These are phyloP conservation scores for Dione vanillae DNA, from an alignment of 2,888 invertebrate species.

Conservation along the genomic window DNA sequence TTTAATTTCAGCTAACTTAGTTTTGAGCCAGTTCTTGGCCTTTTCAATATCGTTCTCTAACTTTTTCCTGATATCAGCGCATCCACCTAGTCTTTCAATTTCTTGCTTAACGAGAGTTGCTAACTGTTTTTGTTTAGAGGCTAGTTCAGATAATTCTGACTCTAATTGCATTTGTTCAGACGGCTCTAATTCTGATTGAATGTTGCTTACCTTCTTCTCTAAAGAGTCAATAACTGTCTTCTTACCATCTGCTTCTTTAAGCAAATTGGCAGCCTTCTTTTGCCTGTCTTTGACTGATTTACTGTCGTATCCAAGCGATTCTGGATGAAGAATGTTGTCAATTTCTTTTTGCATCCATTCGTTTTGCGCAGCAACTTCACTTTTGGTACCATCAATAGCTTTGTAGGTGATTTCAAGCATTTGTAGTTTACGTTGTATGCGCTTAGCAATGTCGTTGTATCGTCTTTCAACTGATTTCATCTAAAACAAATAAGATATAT, in stretches of 20 bases:
- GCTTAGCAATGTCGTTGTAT: slow-evolving; percentile 92
- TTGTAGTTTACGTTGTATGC: slow-evolving; percentile 92
- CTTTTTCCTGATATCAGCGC: slow-evolving; percentile 89
- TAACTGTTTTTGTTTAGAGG: slow-evolving; percentile 90
- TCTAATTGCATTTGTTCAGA: slow-evolving; percentile 92
- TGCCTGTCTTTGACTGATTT: slow-evolving; percentile 90
- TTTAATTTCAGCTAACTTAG: slow-evolving; percentile 89
- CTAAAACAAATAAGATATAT: slow-evolving; percentile 60
- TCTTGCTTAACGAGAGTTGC: slow-evolving; percentile 88
- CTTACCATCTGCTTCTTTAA: slow-evolving; percentile 94
- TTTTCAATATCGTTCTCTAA: slow-evolving; percentile 91
- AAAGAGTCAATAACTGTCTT: slow-evolving; percentile 92
- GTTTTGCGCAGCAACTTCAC: slow-evolving; percentile 91
- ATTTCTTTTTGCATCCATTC: slow-evolving; percentile 92
- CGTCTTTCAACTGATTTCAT: slow-evolving; percentile 93
- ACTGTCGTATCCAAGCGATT: slow-evolving; percentile 90
- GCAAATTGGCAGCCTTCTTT: slow-evolving; percentile 87
- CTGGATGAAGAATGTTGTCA: slow-evolving; percentile 86
- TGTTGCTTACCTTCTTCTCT: slow-evolving; percentile 92
- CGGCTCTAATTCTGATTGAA: slow-evolving; percentile 93
- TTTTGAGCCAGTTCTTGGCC: slow-evolving; percentile 91
- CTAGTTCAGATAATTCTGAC: slow-evolving; percentile 87
- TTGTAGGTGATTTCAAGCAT: slow-evolving; percentile 93
- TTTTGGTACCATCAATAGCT: slow-evolving; percentile 91
- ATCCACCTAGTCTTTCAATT: slow-evolving; percentile 88